Base-by-base conservation (phyloP, 2,797 vertebrate genomes). In the Bucorvus abyssinicus region DNA sequence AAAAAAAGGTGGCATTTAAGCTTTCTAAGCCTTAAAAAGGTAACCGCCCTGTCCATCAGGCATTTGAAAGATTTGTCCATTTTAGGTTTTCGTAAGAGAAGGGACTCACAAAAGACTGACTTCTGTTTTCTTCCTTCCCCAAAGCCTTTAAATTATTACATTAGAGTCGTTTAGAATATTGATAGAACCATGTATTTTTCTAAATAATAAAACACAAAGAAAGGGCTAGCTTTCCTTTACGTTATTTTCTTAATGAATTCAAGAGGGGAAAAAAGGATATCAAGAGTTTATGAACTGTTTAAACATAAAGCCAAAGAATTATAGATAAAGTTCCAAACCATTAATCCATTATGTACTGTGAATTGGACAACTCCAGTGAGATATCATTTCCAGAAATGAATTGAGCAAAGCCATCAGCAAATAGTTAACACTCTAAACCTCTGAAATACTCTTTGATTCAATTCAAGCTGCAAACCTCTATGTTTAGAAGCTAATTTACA, bases 271-370 rank as follows among this genome's bases (percentile, higher is more conserved):
- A 95, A 95, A 78, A 44, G 78, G 80, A 96, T 97, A 96, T 96
- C 86, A 95, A 86, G 93, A 96, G 80, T 97, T 98, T 97, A 96
- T 95, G 97, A 97, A 96, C 94, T 97, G 96, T 97, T 97, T 87
- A 94, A 97, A 97, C 82, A 96, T 97, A 97, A 96, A 97, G 90
- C 87, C 68, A 50, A 85, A 90, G 94, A 96, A 92, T 97, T 96
- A 96, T 89, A 95, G 95, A 95, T 97, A 96, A 95, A 95, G 96
- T 97, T 97, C 95, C 52, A 16, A 96, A 77, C 57, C 95, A 97
- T 97, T 97, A 96, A 97, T 97, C 95, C 92, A 96, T 97, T 96
- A 90, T 95, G 94, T 94, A 74, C 74, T 70, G 86, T 83, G 77
- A 92, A 94, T 94, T 93, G 70, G 77, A 94, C 90, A 96, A 90